phyloP scores from a whole-genome alignment of 2,797 vertebrate genomes.

The Phrynocephalus guinanensis region DNA sequence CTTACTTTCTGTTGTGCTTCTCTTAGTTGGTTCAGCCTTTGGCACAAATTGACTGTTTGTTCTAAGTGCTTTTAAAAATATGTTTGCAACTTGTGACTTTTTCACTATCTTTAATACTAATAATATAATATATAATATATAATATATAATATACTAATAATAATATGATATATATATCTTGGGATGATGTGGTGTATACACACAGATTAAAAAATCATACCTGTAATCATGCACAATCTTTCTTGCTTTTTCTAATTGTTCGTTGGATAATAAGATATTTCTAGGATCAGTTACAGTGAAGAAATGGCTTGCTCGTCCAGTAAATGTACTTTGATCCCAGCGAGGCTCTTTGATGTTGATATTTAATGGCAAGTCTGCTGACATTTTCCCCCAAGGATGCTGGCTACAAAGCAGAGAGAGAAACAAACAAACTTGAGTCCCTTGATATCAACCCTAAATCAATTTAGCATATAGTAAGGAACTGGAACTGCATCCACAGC shows the following conservation, averaged over 20 bases:
- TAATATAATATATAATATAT: too few relatives aligned
- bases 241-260: constrained; percentile 87
- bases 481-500: background rate
- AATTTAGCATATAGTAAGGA: background rate
- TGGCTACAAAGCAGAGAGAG: constrained; percentile 35
- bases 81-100: too few relatives aligned
- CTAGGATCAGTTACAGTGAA: constrained; percentile 98
- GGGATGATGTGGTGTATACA: background rate
- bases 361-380: constrained; percentile 86
- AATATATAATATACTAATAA: background rate
- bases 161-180: too few relatives aligned
- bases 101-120: too few relatives aligned
- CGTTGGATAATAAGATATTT: constrained; percentile 91
- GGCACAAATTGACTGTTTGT: too few relatives aligned
- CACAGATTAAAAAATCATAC: constrained; percentile 72
- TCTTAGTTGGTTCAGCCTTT: too few relatives aligned
- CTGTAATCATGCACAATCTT: constrained; percentile 93
- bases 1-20: too few relatives aligned
- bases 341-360: constrained; percentile 97
- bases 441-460: background rate
- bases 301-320: constrained; percentile 94
- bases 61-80: too few relatives aligned
- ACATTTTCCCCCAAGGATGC: constrained; percentile 82
- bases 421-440: background rate
- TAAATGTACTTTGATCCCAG: constrained; percentile 97